Base-by-base conservation (phyloP, 1,140 invertebrate species). In the Camponotus vicinus region DNA sequence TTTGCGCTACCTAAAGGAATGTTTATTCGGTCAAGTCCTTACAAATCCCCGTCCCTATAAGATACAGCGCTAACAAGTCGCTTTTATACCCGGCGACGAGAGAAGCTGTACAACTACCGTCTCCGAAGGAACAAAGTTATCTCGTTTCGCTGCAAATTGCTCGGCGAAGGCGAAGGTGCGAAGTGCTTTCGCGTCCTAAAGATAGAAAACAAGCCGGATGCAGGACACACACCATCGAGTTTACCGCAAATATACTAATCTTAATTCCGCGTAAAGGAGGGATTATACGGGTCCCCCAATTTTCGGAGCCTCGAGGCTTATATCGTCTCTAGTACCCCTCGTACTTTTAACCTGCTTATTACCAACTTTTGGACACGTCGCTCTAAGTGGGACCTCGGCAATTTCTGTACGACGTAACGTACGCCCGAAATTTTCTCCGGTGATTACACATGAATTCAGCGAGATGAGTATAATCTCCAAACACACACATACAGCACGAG, bases 201-300 rank as follows among this genome's bases (percentile, higher is more conserved):
- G 21, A 32, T 13, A 32, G 11, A 49, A 18, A 55, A 59, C 6
- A 40, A n/a, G 42, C 2, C 27, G 49, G 21, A 61, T 76, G 55
- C 61, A 55, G 87, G 21, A 64, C 57, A 63, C 45, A 77, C 40
- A 57, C 84, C 45, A 32, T 83, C 64, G 70, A 87, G 80, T 85
- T 27, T 87, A 82, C 67, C 85, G 45, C 55, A 55, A 71, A 86
- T 86, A 77, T 71, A 71, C 88, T 88, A 88, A 88, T 88, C 76
- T 85, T 77, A 86, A 86, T 82, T 79, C 52, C 57, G 86, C 67
- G 45, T 86, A 86, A 84, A 86, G 49, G 84, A 49, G 49, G 3
- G 45, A 88, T 89, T 86, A 89, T 78, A 45, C 32, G 73, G 67
- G 83, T 83, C 66, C n/a, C 63, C 73, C 77, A 75, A 88, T 88